phyloP scores from a whole-genome alignment of 2,888 invertebrate genomes.

The Rambutsinella grinnellia region DNA sequence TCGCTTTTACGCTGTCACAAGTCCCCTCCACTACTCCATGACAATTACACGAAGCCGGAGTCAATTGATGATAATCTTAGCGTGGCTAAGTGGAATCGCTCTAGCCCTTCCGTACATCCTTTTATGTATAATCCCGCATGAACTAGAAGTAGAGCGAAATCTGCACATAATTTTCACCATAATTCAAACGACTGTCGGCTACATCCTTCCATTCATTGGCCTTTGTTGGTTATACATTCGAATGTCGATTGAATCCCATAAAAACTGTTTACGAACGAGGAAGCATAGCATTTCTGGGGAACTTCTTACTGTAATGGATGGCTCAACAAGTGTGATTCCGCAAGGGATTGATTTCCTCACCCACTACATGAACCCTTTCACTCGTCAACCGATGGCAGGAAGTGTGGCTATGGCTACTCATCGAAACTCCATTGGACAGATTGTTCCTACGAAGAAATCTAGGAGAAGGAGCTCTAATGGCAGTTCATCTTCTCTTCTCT shows the following conservation, averaged over 20 bases:
- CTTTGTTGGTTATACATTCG: slow-evolving; percentile 71
- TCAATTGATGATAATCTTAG: slow-evolving; percentile 69
- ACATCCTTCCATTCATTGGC: slow-evolving; percentile 71
- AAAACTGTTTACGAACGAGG: slow-evolving; percentile 71
- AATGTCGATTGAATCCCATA: slow-evolving; percentile 71
- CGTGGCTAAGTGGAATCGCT: slow-evolving; percentile 69
- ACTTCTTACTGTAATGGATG: slow-evolving; percentile 66
- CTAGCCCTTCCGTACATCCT: slow-evolving; percentile 68
- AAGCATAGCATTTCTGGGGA: slow-evolving; percentile 70
- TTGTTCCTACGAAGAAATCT: slow-evolving; percentile 62
- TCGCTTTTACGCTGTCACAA: slow-evolving; percentile 72
- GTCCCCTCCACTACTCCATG: slow-evolving; percentile 72
- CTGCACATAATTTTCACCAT: slow-evolving; percentile 68
- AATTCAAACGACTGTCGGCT: slow-evolving; percentile 70
- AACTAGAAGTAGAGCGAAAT: slow-evolving; percentile 67
- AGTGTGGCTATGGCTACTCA: slow-evolving; percentile 30
- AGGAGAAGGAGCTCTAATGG: slow-evolving; percentile 70
- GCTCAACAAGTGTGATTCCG: slow-evolving; percentile 65
- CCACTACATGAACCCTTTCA: slow-evolving; percentile 66
- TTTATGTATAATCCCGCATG: slow-evolving; percentile 63
- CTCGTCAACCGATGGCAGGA: slow-evolving; percentile 65
- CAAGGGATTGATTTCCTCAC: slow-evolving; percentile 66
- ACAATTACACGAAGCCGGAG: slow-evolving; percentile 71
- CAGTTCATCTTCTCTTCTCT: slow-evolving; percentile 70
- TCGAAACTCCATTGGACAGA: slow-evolving; percentile 41